A percentile compares a stretch with the other conserved stretches of the same genome.
Evolutionary conservation across 2,113 vertebrate species (phyloP).

Genomic region (Trematocara stigmaticum): DNA sequence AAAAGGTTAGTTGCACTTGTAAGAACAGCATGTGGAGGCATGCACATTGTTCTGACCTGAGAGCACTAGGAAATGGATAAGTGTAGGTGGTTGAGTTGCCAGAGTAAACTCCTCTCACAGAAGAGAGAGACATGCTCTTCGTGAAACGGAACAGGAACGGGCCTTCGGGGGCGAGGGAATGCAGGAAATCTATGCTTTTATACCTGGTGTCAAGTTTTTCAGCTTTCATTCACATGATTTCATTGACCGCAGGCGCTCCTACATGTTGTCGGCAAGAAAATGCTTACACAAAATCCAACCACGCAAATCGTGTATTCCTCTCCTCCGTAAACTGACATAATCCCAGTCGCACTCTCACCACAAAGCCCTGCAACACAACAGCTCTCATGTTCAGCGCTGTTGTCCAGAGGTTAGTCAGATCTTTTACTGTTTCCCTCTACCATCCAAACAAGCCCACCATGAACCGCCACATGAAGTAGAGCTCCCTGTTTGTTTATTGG

Average conservation of each 20-base stretch:
- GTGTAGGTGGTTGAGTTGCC: conserved; percentile 14
- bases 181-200: conserved; percentile 44
- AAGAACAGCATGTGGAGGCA: conserved; percentile 28
- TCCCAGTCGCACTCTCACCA: not conserved
- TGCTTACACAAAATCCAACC: conserved; percentile 21
- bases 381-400: not conserved
- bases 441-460: conserved; percentile 5
- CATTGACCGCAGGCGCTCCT: not conserved
- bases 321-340: conserved; percentile 20
- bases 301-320: conserved; percentile 2
- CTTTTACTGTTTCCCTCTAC: not conserved
- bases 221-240: conserved; percentile 9
- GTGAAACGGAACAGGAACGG: conserved; percentile 7
- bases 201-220: conserved; percentile 28
- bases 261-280: not conserved
- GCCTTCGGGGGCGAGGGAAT: conserved; percentile 2
- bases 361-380: conserved; percentile 12
- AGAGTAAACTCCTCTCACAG: conserved; percentile 34
- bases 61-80: conserved; percentile 25
- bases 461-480: conserved; percentile 7
- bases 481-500: conserved; percentile 48
- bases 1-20: conserved; percentile 40
- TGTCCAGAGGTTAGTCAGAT: not conserved
- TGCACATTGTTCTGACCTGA: conserved; percentile 40
- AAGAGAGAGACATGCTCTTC: conserved; percentile 9